Percentiles rank a stretch among this genome's conserved stretches.
Conservation (phyloP, 2,113 vertebrate genomes). For the Ploceus nigricollis region DNA sequence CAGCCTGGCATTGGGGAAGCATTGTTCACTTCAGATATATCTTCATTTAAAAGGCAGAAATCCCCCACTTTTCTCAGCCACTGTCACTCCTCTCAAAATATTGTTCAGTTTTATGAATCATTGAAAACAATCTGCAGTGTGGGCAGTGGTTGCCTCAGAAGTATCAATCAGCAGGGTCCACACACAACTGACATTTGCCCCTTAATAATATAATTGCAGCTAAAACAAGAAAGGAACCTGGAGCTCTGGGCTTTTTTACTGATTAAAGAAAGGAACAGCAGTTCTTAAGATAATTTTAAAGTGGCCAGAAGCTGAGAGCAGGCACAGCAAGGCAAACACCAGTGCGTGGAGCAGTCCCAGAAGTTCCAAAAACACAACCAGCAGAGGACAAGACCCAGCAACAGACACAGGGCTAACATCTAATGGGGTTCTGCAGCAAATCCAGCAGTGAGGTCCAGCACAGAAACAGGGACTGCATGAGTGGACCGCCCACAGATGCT, state of each 20-base stretch:
- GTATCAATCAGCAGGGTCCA: background rate
- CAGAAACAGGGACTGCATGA: fast-evolving
- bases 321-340: background rate
- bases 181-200: background rate
- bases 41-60: slow-evolving; percentile 30
- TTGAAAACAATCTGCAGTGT: background rate
- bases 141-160: background rate
- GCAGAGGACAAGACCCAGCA: background rate
- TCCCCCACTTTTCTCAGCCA: background rate
- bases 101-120: background rate
- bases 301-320: background rate
- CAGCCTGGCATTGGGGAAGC: background rate
- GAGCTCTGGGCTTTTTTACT: background rate
- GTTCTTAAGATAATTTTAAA: background rate
- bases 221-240: background rate
- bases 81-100: background rate
- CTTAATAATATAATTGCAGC: background rate
- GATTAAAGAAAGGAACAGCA: background rate
- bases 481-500: background rate
- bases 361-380: background rate
- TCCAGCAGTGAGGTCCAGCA: background rate
- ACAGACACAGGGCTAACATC: background rate
- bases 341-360: background rate
- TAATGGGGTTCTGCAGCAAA: background rate
- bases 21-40: background rate